Percentiles rank a stretch among this genome's conserved stretches.
phyloP scores from a whole-genome alignment of 2,113 vertebrate species.

The Craseonycteris thonglongyai region DNA sequence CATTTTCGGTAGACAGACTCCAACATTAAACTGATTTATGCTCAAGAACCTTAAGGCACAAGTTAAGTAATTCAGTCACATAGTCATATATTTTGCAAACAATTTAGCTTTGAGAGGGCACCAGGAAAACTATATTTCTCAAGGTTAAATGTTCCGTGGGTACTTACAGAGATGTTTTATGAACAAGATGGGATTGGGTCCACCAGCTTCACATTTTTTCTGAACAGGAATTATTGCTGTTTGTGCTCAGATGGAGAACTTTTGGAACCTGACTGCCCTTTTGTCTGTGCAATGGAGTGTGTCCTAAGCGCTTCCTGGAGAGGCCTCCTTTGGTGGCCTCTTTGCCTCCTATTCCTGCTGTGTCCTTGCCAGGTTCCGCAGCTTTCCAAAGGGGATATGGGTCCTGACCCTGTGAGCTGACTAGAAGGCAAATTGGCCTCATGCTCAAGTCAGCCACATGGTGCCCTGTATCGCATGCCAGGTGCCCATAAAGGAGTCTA shows the following conservation, averaged over 20 bases:
- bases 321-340: background rate
- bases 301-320: background rate
- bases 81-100: slow-evolving; percentile 55
- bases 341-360: background rate
- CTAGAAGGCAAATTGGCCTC: background rate
- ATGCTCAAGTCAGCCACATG: background rate
- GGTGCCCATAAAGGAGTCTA: background rate
- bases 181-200: slow-evolving; percentile 39
- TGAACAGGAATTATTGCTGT: slow-evolving; percentile 5
- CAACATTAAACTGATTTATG: slow-evolving; percentile 60
- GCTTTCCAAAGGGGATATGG: background rate
- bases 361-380: background rate
- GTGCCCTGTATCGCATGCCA: background rate
- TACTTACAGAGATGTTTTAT: slow-evolving; percentile 58
- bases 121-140: slow-evolving; percentile 60
- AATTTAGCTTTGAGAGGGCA: slow-evolving; percentile 48
- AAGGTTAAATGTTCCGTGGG: slow-evolving; percentile 60
- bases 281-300: background rate
- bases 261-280: background rate
- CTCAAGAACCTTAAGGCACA: slow-evolving; percentile 44
- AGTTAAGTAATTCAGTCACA: slow-evolving; percentile 63
- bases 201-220: slow-evolving; percentile 39
- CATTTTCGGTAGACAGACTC: slow-evolving; percentile 50
- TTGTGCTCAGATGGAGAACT: background rate
- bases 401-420: background rate